Evolutionary conservation across 2,113 vertebrate genomes (phyloP).

Genomic region (Porphyrio hochstetteri): DNA sequence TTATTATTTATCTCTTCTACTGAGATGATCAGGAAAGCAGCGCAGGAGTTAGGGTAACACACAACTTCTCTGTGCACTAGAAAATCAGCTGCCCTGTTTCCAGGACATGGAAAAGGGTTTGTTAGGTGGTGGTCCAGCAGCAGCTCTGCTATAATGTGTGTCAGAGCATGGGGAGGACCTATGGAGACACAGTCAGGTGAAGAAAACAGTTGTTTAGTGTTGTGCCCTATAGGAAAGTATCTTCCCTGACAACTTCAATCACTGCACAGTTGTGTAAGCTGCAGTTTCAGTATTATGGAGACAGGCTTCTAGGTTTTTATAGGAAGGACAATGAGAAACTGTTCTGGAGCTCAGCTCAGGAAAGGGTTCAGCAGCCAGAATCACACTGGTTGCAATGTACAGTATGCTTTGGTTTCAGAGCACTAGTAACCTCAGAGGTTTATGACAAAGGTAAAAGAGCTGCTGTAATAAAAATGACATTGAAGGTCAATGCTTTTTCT

Average conservation of each 20-base stretch:
- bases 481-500: neutral
- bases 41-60: rapidly evolving
- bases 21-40: neutral
- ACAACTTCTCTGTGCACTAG: rapidly evolving
- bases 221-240: neutral
- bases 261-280: neutral
- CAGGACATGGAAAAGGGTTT: neutral
- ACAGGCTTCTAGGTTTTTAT: neutral
- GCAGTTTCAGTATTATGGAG: neutral
- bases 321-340: neutral
- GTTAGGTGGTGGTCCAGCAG: neutral
- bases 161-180: neutral
- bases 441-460: neutral
- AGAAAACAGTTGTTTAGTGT: neutral
- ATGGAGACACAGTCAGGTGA: neutral
- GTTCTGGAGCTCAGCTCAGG: neutral
- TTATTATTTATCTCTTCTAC: neutral
- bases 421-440: neutral
- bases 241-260: neutral
- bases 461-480: neutral
- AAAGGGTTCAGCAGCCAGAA: neutral
- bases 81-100: neutral
- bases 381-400: neutral
- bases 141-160: neutral
- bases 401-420: neutral